Percentiles rank a stretch among this genome's conserved stretches.
Evolutionary conservation across 2,888 invertebrate genomes (phyloP).

Genomic region (Amphipyra tragopoginis): DNA sequence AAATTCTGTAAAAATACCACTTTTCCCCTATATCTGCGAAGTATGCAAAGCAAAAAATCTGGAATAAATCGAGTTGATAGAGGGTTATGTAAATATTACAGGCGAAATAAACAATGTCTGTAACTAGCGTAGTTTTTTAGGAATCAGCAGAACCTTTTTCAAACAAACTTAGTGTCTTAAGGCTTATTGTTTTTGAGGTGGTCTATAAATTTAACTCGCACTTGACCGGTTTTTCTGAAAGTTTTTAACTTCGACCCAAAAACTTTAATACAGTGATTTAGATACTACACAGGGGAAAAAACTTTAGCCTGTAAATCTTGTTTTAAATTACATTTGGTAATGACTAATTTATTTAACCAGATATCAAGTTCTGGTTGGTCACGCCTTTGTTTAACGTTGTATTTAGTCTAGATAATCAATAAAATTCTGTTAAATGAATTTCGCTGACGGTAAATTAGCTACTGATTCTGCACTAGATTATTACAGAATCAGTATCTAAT

Average conservation of each 20-base stretch:
- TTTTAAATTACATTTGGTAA: conserved; percentile 21
- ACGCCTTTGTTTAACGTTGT: conserved; percentile 9
- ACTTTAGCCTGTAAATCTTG: not conserved
- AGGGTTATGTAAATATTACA: too few relatives aligned
- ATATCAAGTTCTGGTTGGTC: conserved; percentile 10
- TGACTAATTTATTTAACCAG: conserved; percentile 26
- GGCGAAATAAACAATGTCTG: too few relatives aligned
- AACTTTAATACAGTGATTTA: not conserved
- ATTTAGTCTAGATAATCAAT: not conserved
- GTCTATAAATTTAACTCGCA: not conserved
- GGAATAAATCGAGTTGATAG: too few relatives aligned
- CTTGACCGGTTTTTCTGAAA: not conserved
- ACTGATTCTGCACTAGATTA: too few relatives aligned
- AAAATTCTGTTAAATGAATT: conserved; percentile 4
- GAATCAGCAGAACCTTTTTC: too few relatives aligned
- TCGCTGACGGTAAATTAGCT: too few relatives aligned
- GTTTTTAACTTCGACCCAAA: not conserved
- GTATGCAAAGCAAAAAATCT: too few relatives aligned
- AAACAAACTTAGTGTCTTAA: too few relatives aligned
- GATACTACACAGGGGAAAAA: conserved; percentile 1
- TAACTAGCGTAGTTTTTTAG: too few relatives aligned
- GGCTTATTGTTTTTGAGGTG: too few relatives aligned
- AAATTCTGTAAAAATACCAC: too few relatives aligned
- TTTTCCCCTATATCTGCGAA: too few relatives aligned
- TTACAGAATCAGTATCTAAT: not conserved